Evolutionary conservation across 2,888 invertebrate genomes (phyloP).

Genomic region (Eristalinus sepulchralis): DNA sequence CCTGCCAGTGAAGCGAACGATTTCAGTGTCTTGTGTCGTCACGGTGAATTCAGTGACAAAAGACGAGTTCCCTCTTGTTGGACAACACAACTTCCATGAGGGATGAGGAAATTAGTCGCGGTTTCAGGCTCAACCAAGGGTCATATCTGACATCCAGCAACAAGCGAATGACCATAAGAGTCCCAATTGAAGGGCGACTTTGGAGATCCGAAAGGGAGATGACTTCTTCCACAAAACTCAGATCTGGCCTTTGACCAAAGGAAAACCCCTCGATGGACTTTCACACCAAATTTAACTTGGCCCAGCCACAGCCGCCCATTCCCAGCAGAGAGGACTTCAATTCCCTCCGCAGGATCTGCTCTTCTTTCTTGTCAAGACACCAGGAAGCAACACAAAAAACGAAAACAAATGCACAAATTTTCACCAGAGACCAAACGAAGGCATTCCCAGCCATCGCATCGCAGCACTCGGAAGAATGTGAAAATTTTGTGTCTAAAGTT

Average conservation of each 20-base stretch:
- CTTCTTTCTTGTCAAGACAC: neutral
- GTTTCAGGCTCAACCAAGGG: neutral
- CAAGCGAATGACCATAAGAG: neutral
- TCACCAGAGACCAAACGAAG: neutral
- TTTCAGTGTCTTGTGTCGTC: too few relatives aligned
- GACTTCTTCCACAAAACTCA: neutral
- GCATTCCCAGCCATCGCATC: neutral
- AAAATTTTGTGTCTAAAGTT: constrained; percentile 18
- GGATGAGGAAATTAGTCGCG: neutral
- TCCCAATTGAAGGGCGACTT: neutral
- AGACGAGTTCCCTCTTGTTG: neutral
- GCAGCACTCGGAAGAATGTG: neutral
- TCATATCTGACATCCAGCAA: neutral
- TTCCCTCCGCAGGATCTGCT: neutral
- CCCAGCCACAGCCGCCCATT: too few relatives aligned
- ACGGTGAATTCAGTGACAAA: neutral
- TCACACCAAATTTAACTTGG: too few relatives aligned
- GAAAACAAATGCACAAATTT: neutral
- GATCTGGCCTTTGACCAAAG: too few relatives aligned
- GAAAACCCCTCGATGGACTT: too few relatives aligned
- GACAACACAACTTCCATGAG: neutral
- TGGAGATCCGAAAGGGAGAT: too few relatives aligned
- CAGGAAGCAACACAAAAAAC: neutral
- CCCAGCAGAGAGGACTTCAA: too few relatives aligned
- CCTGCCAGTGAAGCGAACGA: too few relatives aligned